Evolutionary conservation across 2,888 invertebrate genomes (phyloP), one percentile per base, ranked within the genome.

Genomic region (Habroteleia sp.): DNA sequence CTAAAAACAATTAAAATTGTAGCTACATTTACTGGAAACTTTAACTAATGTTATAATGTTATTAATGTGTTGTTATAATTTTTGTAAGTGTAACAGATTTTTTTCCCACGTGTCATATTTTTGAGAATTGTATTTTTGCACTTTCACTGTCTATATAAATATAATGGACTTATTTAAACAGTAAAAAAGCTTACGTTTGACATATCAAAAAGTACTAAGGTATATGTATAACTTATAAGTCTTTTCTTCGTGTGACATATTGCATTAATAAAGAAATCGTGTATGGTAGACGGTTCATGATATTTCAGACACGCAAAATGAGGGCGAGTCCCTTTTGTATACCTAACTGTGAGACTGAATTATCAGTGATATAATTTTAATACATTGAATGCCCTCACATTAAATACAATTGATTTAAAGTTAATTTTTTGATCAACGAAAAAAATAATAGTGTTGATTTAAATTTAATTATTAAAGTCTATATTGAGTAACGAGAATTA

Each of bases 301-400:
- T 58, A 25, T 35, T 68, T 58, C 20, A 50, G 41, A 16, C 81
- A 80, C 80, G 80, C 77, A 69, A 81, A 58, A 39, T 23, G 35
- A 62, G 73, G 80, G 77, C 44, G 76, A 52, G 78, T 60, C 75
- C 69, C 25, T 52, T 41, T 46, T 72, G 60, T 54, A 11, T 42
- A 35, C 42, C 42, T 6, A 58, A 56, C 58, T 33, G 39, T 58
- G 48, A 41, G 3, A 13, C 35, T 50, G 33, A 68, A 68, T 68
- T 68, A 66, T 54, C 27, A n/a, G 27, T 37, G 54, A 63, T 52
- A 20, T 5, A 35, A 13, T 54, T 65, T 13, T 10, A 54, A 44
- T 41, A 35, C 11, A 7, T 11, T 46, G 29, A 54, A 46, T 46
- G 44, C 20, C 8, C n/a, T 37, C 27, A 60, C 20, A 5, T 23